These are phyloP conservation scores for Patella depressa DNA, from an alignment of 2,888 invertebrate species.

Conservation along the genomic window DNA sequence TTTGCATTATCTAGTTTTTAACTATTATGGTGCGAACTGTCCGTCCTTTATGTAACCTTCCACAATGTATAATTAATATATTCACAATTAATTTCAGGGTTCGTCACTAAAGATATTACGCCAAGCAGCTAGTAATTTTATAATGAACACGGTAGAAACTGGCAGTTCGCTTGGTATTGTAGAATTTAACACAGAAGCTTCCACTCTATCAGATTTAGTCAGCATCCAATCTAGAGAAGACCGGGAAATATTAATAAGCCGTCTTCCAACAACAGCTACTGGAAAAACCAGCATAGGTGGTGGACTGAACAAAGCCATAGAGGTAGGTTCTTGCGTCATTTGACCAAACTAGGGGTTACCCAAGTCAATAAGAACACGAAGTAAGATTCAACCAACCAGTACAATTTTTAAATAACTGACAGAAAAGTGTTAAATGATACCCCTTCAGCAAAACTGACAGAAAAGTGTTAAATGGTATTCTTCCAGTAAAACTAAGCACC, in stretches of 20 bases:
- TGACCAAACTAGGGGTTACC: too few species aligned
- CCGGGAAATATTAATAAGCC: conserved; percentile 32
- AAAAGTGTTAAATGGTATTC: too few species aligned
- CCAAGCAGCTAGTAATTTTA: conserved; percentile 40
- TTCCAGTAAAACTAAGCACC: too few species aligned
- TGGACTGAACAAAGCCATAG: conserved; percentile 38
- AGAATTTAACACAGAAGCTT: conserved; percentile 39
- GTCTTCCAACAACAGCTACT: conserved; percentile 33
- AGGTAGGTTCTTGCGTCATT: conserved; percentile 28
- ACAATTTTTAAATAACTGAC: too few species aligned
- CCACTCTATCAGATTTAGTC: conserved; percentile 29
- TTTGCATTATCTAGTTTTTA: too few species aligned
- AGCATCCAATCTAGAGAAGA: conserved; percentile 35
- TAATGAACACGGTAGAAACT: conserved; percentile 35
- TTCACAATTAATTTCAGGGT: conserved; percentile 22
- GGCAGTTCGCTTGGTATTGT: conserved; percentile 40
- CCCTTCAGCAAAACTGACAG: too few species aligned
- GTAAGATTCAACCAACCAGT: too few species aligned
- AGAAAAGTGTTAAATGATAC: too few species aligned
- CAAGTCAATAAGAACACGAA: too few species aligned
- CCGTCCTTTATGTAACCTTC: too few species aligned
- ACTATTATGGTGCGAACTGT: too few species aligned
- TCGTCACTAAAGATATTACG: conserved; percentile 33
- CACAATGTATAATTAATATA: too few species aligned
- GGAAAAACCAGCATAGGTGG: conserved; percentile 47